These are phyloP conservation scores for Kryptolebias marmoratus DNA, from an alignment of 2,113 vertebrate genomes.

Conservation along the genomic window DNA sequence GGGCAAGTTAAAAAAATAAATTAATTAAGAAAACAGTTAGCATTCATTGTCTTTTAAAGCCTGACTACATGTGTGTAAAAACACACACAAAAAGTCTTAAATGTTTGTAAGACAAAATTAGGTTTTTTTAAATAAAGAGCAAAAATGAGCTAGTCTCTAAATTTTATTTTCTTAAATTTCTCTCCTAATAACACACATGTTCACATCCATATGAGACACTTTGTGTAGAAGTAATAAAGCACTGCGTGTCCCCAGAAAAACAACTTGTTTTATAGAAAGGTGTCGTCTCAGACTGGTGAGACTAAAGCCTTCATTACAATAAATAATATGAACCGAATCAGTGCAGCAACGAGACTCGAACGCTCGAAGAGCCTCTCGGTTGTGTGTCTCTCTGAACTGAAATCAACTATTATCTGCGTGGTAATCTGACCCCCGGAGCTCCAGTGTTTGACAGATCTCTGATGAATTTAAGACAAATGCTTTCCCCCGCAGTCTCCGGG, in stretches of 20 bases:
- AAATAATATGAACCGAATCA: not conserved
- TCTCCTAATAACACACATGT: not conserved
- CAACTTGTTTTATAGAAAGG: not conserved
- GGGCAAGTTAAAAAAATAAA: too few relatives aligned
- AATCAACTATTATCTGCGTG: slow-evolving; percentile 29
- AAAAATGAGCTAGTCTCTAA: not conserved
- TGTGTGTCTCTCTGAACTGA: slow-evolving; percentile 24
- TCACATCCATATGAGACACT: not conserved
- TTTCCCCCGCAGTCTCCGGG: slow-evolving; percentile 53
- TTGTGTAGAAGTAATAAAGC: not conserved
- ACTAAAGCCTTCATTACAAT: not conserved
- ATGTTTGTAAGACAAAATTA: not conserved
- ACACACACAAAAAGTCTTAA: not conserved
- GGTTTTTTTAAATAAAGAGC: too few relatives aligned
- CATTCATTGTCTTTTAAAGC: not conserved
- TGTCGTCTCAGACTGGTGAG: not conserved
- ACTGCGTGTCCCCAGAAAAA: not conserved
- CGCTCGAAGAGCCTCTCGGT: slow-evolving; percentile 8
- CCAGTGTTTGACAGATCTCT: slow-evolving; percentile 61
- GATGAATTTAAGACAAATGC: slow-evolving; percentile 64
- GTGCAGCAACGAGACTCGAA: not conserved
- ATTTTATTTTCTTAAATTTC: not conserved
- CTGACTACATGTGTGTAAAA: not conserved
- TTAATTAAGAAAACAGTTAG: too few relatives aligned
- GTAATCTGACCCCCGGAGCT: slow-evolving; percentile 32